Evolutionary conservation across 2,888 invertebrate species (phyloP).

Genomic region (Phytoseiulus persimilis): DNA sequence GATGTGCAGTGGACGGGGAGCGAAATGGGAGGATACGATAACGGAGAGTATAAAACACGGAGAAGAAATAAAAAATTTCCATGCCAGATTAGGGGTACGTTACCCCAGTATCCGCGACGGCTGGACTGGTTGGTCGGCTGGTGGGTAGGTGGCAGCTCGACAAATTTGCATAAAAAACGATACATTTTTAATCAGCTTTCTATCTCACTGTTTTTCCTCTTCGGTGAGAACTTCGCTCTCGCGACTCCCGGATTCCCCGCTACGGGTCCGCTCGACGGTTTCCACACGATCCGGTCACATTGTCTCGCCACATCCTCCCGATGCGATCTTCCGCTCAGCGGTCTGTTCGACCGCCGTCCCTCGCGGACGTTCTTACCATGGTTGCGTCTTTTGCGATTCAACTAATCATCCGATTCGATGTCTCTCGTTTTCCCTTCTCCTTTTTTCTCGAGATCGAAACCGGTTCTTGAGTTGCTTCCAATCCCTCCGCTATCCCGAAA

Average conservation of each 20-base stretch:
- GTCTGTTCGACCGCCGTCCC: neutral
- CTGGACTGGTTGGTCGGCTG: neutral
- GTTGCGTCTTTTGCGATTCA: neutral
- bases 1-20: neutral
- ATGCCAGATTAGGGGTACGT: neutral
- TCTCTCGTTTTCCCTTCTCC: neutral
- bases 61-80: neutral
- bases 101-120: neutral
- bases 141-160: neutral
- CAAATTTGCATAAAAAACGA: constrained; percentile 38
- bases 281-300: neutral
- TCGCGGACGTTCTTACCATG: neutral
- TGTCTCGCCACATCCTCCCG: neutral
- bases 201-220: neutral
- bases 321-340: neutral
- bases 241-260: neutral
- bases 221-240: neutral
- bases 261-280: neutral
- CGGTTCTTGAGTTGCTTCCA: too few relatives aligned
- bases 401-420: neutral
- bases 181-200: constrained; percentile 37
- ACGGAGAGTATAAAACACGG: neutral
- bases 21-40: neutral
- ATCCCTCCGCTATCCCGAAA: too few relatives aligned
- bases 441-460: too few relatives aligned